Evolutionary conservation across 2,797 vertebrate genomes (phyloP), one percentile per base, ranked within the genome.

Genomic region (Amniataba percoides): DNA sequence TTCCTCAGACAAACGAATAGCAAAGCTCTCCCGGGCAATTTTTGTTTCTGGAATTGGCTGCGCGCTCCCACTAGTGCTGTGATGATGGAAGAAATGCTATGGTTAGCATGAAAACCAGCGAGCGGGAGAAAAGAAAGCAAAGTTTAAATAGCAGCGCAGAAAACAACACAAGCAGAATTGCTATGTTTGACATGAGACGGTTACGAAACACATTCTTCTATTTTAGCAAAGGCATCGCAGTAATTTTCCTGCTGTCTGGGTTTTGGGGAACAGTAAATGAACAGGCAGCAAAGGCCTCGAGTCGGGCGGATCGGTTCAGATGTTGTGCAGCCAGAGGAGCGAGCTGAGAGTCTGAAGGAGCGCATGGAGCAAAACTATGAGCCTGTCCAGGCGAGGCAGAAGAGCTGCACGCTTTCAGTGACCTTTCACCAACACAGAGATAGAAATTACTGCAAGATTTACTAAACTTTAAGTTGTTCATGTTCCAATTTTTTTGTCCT

Each of bases 161-260:
- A 88, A 87, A 87, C 67, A 83, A 69, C 74, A 68, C 63, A 70
- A 43, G 78, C 34, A 64, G 66, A 71, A 68, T 61, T 64, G 76
- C 83, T 87, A 82, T 84, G 86, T 92, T 91, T 91, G 80, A 81
- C 75, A 77, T 79, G 40, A 39, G 67, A 84, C 3, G 52, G 82
- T 90, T 89, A 82, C 16, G 53, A 90, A 90, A 92, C 83, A 85
- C 62, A 65, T 87, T 84, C 81, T 73, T 74, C 79, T 89, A 84
- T 88, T 88, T 81, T 70, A 72, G 64, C 31, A 55, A 70, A 74
- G 67, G 74, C 74, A 84, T 84, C 31, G 23, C 78, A 82, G 73
- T 85, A 31, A 85, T 89, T 89, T 87, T 75, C 40, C 64, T 74
- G 63, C 83, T 71, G 67, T 85, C 76, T 88, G 81, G 71, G 71